phyloP scores from a whole-genome alignment of 2,888 invertebrate species.

The Ellobium chinense region DNA sequence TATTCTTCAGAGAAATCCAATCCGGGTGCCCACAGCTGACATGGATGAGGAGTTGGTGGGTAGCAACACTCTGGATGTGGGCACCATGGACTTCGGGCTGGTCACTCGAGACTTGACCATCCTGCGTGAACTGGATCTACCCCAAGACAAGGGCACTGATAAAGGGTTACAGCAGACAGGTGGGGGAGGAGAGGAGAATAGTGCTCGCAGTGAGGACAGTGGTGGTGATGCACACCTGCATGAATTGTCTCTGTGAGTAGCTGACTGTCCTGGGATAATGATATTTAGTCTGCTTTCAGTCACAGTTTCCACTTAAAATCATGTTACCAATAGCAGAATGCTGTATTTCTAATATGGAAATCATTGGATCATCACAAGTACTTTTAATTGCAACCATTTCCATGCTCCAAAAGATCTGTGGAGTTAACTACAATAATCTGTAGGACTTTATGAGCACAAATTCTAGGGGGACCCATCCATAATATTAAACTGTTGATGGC shows the following conservation, averaged over 20 bases:
- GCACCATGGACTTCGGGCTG: constrained; percentile 64
- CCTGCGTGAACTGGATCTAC: constrained; percentile 25
- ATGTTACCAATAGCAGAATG: no score
- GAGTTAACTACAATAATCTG: no score
- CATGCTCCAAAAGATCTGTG: no score
- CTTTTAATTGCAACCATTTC: no score
- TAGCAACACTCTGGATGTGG: constrained; percentile 29
- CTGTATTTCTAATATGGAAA: no score
- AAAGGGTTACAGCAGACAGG: background rate
- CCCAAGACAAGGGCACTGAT: constrained; percentile 17
- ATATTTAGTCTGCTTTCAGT: no score
- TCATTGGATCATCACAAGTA: no score
- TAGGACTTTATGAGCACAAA: no score
- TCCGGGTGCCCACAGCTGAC: constrained; percentile 64
- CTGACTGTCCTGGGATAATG: no score
- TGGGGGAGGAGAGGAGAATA: constrained; percentile 2
- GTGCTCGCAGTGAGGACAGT: constrained; percentile 42
- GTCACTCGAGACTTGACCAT: constrained; percentile 59
- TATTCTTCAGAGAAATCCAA: constrained; percentile 59
- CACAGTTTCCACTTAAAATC: no score
- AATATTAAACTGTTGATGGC: no score
- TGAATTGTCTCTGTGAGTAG: constrained; percentile 81
- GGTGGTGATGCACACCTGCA: constrained; percentile 79
- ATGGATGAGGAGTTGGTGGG: constrained; percentile 56
- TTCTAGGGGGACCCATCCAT: no score